Evolutionary conservation across 2,113 vertebrate species (phyloP).

Genomic region (Calonectris borealis): DNA sequence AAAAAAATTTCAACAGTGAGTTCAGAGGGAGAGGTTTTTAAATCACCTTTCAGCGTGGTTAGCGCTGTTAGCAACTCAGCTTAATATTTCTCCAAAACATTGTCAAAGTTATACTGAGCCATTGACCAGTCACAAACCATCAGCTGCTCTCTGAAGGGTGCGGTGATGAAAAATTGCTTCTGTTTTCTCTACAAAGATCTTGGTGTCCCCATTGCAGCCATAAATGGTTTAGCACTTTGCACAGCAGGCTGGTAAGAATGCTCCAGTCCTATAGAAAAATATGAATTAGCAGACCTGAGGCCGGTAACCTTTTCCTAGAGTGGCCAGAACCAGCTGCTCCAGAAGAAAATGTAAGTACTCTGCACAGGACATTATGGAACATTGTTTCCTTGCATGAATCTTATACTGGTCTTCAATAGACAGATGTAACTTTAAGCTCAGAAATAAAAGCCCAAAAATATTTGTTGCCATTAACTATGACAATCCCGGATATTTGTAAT

Average conservation of each 20-base stretch:
- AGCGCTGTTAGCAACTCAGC: background rate
- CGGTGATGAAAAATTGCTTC: background rate
- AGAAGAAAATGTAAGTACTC: background rate
- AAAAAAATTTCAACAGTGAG: fast-evolving
- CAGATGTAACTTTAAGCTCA: background rate
- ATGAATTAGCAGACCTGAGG: background rate
- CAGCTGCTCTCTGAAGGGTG: background rate
- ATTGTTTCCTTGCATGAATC: background rate
- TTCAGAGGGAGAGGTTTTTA: background rate
- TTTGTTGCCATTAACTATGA: background rate
- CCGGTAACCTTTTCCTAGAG: background rate
- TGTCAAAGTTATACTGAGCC: background rate
- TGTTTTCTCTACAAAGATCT: background rate
- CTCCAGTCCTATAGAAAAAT: background rate
- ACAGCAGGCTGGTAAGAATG: background rate
- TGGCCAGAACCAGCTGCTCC: background rate
- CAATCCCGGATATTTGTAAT: background rate
- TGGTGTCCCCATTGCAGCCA: background rate
- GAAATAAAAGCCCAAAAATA: background rate
- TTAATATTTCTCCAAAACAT: background rate
- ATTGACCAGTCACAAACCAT: background rate
- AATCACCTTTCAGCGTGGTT: background rate
- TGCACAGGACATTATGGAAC: background rate
- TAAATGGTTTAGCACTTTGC: background rate
- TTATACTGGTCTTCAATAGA: background rate